phyloP scores from a whole-genome alignment of 1,140 invertebrate genomes.

The Drosophila cardini region DNA sequence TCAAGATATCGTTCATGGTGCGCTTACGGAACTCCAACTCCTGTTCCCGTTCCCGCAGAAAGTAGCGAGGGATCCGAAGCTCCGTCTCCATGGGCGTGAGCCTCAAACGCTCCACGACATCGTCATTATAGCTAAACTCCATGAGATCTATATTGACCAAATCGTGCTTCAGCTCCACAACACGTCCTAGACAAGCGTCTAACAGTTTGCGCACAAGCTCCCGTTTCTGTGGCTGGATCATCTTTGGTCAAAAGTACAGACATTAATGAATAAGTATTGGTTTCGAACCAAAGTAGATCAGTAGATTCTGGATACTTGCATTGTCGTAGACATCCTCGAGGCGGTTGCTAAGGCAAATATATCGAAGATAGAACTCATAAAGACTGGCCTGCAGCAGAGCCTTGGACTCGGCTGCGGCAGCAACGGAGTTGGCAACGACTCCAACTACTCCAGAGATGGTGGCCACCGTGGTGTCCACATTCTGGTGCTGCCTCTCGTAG shows the following conservation, averaged over 20 bases:
- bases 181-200: conserved; percentile 91
- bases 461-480: conserved; percentile 75
- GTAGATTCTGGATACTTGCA: conserved; percentile 82
- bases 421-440: conserved; percentile 51
- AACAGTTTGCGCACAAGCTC: conserved; percentile 91
- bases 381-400: conserved; percentile 65
- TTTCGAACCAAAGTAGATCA: too few species aligned
- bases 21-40: conserved; percentile 87
- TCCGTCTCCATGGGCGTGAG: conserved; percentile 89
- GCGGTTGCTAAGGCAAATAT: conserved; percentile 91
- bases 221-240: conserved; percentile 96
- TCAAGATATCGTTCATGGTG: conserved; percentile 88
- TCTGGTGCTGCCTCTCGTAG: conserved; percentile 87
- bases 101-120: conserved; percentile 87
- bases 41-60: conserved; percentile 88
- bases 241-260: conserved; percentile 52
- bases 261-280: not conserved
- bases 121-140: conserved; percentile 94
- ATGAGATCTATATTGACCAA: conserved; percentile 93
- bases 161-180: conserved; percentile 92
- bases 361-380: conserved; percentile 86
- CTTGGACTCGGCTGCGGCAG: conserved; percentile 65
- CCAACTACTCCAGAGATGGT: conserved; percentile 58
- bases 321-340: conserved; percentile 94
- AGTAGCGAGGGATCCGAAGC: conserved; percentile 89